Base-by-base conservation (phyloP, 2,888 invertebrate species). In the Torymus tubicola region DNA sequence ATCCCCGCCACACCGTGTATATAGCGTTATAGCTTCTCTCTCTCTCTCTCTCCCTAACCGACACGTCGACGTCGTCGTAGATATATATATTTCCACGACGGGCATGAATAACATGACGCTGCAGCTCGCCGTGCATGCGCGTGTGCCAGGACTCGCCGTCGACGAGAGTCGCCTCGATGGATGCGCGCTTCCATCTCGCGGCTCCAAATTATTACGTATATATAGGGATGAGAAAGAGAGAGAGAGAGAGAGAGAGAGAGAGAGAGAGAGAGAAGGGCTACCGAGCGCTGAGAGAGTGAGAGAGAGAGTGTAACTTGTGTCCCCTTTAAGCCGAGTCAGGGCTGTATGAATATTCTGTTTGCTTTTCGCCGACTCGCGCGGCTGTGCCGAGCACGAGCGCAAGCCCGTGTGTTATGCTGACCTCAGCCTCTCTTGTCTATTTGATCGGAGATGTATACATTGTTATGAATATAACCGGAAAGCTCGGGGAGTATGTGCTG, bases 331-430 rank as follows among this genome's bases (percentile, higher is more conserved):
- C 14, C 63, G 52, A 79, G 68, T 74, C 79, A 74, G 78, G 31
- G 16, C 71, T 60, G 71, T 80, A 80, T 80, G 80, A 80, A 80
- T 80, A 80, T 80, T 80, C 80, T 72, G 80, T 80, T 80, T 80
- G 75, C 71, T 71, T 72, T 77, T 71, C 65, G 53, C n/a, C 5
- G 60, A 52, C 12, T 12, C 53, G n/a, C 24, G 42, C 18, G 13
- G 13, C 42, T 18, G 18, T 0, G 16, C 3, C 50, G 3, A 10
- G 12, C 24, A 31, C 16, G 57, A 12, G 3, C 55, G 4, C 42
- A 50, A 12, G 3, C 55, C 2, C 42, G 42, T 68, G 31, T 69
- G 73, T 73, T 75, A 31, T 81, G 81, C 81, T 81, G 81, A 78
- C 81, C 81, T 81, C 70, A 81, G 81, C 70, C 67, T 78, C 68